Evolutionary conservation across 2,797 vertebrate species (phyloP).

Genomic region (Gallirallus australis): DNA sequence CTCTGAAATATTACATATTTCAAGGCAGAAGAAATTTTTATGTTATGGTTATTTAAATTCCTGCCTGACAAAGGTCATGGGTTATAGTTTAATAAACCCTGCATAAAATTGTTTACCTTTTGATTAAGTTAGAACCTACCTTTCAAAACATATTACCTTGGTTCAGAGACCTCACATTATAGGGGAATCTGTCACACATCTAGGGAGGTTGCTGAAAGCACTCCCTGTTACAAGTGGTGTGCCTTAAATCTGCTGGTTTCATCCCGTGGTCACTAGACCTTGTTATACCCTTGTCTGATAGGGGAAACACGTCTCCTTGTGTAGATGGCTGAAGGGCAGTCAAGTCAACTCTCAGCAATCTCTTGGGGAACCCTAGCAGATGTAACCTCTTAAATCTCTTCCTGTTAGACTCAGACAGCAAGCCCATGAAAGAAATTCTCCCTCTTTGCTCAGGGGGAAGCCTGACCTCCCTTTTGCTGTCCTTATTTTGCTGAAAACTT

Average conservation of each 20-base stretch:
- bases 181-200: accelerated
- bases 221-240: neutral
- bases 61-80: neutral
- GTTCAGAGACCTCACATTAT: neutral
- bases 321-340: slow-evolving; percentile 23
- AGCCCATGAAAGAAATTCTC: slow-evolving; percentile 56
- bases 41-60: neutral
- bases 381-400: slow-evolving; percentile 68
- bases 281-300: neutral
- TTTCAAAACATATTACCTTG: neutral
- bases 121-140: neutral
- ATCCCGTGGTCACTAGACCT: neutral
- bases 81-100: neutral
- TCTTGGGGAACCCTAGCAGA: slow-evolving; percentile 56
- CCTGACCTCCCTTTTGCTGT: slow-evolving; percentile 35
- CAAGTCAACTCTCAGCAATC: slow-evolving; percentile 8
- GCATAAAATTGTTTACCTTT: neutral
- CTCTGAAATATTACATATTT: neutral
- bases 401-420: slow-evolving; percentile 58
- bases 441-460: slow-evolving; percentile 56
- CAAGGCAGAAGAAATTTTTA: neutral
- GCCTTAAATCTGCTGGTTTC: neutral
- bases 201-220: neutral
- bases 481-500: slow-evolving; percentile 68
- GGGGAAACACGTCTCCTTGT: neutral